These are phyloP conservation scores for Cyrtonyx montezumae DNA, from an alignment of 2,113 vertebrate species.

Conservation along the genomic window DNA sequence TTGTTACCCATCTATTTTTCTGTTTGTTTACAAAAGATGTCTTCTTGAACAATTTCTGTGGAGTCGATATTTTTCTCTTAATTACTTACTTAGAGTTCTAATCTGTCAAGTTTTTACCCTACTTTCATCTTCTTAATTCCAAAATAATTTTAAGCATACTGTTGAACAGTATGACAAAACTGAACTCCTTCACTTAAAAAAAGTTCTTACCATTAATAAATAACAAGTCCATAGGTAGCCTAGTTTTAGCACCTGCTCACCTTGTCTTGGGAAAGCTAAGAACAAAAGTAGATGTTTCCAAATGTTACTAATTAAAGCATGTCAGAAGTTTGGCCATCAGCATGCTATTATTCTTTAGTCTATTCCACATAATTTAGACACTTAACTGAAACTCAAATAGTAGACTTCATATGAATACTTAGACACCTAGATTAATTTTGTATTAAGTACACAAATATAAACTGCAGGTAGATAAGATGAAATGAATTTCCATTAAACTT, in stretches of 20 bases:
- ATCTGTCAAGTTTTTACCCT: neutral
- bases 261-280: neutral
- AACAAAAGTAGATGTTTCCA: neutral
- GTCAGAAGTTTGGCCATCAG: neutral
- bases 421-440: rapidly evolving
- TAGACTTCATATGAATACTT: neutral
- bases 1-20: neutral
- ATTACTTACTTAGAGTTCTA: neutral
- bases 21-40: neutral
- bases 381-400: rapidly evolving
- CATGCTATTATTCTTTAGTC: neutral
- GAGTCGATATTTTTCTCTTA: neutral
- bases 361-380: neutral
- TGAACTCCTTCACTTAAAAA: neutral
- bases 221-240: neutral
- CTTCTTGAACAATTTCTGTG: neutral
- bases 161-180: neutral
- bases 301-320: neutral
- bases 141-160: neutral
- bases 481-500: neutral
- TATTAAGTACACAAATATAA: neutral
- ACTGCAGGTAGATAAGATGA: neutral
- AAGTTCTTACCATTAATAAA: neutral
- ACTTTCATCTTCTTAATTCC: neutral
- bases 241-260: neutral